Base-by-base conservation (phyloP, 1,140 invertebrate genomes). In the Branchinecta lindahli region DNA sequence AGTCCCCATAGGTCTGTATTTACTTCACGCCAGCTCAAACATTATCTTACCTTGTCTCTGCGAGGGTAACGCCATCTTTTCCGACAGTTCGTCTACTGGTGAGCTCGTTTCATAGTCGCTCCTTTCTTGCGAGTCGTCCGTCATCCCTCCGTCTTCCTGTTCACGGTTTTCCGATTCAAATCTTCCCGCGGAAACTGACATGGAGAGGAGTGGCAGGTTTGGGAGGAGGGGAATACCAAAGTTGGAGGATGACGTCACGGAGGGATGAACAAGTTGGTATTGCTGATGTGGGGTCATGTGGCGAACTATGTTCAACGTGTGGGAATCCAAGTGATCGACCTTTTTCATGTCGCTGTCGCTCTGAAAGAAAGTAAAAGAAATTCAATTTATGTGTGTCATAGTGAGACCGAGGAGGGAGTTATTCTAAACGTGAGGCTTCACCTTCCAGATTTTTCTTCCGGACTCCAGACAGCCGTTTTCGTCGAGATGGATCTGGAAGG, bases 191-290 rank as follows among this genome's bases (percentile, higher is more conserved):
- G 52, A 61, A 15, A 61, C 52, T 61, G 52, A 61, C 52, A 61
- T 61, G 12, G 52, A 61, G 52, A 61, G 52, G 52, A 61, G 52
- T 12, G 52, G 52, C 12, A 61, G 12, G 52, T 61, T 61, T 61
- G 52, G 52, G 52, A 61, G 12, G 12, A 61, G 52, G 12, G 52
- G 52, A 15, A 61, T 61, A 12, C 52, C 52, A 20, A 61, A 61
- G 18, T 20, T 61, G 12, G 52, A 52, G n/a, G 47, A 20, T 61
- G 52, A 12, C 52, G 52, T 61, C 18, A 20, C 12, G 12, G 52
- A 15, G 12, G 52, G 52, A 20, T 61, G 52, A 12, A 61, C 18
- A 12, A 61, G 12, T 20, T 61, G 52, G 18, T 61, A 61, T 20
- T 61, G 52, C 12, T 12, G 52, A 61, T 61, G 52, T 3, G 52